phyloP scores from a whole-genome alignment of 2,888 invertebrate species.

The Ennomos erosarius region DNA sequence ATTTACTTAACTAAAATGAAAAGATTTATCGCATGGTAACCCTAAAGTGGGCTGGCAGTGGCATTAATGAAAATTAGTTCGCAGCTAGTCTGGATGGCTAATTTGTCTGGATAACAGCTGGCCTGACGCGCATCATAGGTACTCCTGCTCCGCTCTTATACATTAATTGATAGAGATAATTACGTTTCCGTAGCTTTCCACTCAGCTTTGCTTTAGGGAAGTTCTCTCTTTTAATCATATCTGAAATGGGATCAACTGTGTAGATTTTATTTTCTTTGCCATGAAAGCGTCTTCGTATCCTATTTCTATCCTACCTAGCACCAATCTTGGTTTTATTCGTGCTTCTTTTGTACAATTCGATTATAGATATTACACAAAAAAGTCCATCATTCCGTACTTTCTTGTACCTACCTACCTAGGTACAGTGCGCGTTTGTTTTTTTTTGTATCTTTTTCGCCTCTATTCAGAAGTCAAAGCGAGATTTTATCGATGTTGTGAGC shows the following conservation, averaged over 20 bases:
- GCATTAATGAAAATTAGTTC: conserved; percentile 56
- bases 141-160: conserved; percentile 14
- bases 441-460: background rate
- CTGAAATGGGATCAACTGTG: background rate
- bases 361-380: too few species aligned
- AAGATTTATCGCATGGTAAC: conserved; percentile 2
- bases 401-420: background rate
- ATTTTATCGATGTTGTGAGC: conserved; percentile 10
- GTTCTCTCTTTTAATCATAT: background rate
- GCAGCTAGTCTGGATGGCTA: conserved; percentile 33
- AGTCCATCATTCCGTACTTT: too few species aligned
- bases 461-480: conserved; percentile 15
- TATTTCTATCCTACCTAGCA: too few species aligned
- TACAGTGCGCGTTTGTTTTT: conserved; percentile 1
- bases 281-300: background rate
- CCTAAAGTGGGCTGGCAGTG: conserved; percentile 42
- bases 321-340: too few species aligned
- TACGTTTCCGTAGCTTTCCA: conserved; percentile 15
- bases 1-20: too few species aligned
- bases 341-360: too few species aligned
- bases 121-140: conserved; percentile 27
- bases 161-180: conserved; percentile 25
- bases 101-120: conserved; percentile 44
- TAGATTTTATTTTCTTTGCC: background rate
- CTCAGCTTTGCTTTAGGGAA: conserved; percentile 1